Conservation (phyloP, 2,797 vertebrate species). For the Enteromius trimaculatus region DNA sequence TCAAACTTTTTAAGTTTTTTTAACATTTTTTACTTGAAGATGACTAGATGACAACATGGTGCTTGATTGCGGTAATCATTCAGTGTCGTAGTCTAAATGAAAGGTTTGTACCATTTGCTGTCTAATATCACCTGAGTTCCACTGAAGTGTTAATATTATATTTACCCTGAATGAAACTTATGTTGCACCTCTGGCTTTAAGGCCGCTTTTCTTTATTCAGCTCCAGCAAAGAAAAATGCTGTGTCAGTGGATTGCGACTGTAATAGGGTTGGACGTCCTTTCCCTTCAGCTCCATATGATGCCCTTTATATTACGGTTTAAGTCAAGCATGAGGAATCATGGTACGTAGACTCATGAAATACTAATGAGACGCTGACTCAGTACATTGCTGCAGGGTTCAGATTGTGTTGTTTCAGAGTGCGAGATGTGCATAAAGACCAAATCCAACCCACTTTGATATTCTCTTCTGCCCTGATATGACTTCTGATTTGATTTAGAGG, state of each 20-base stretch:
- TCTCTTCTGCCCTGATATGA: background rate
- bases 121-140: background rate
- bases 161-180: background rate
- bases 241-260: background rate
- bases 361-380: conserved; percentile 34
- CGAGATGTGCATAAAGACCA: background rate
- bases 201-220: background rate
- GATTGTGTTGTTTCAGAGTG: background rate
- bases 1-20: background rate
- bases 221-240: conserved; percentile 1
- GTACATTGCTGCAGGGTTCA: background rate
- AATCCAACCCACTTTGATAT: conserved; percentile 6
- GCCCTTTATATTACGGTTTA: conserved; percentile 11
- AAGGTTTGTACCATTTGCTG: background rate
- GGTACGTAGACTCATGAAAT: background rate
- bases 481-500: background rate
- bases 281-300: background rate
- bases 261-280: background rate
- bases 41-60: background rate
- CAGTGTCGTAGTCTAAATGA: background rate
- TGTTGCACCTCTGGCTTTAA: background rate
- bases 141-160: background rate
- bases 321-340: conserved; percentile 16
- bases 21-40: no score
- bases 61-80: background rate